Evolutionary conservation across 2,797 vertebrate species (phyloP).

Genomic region (Pyrrhura leucotis): DNA sequence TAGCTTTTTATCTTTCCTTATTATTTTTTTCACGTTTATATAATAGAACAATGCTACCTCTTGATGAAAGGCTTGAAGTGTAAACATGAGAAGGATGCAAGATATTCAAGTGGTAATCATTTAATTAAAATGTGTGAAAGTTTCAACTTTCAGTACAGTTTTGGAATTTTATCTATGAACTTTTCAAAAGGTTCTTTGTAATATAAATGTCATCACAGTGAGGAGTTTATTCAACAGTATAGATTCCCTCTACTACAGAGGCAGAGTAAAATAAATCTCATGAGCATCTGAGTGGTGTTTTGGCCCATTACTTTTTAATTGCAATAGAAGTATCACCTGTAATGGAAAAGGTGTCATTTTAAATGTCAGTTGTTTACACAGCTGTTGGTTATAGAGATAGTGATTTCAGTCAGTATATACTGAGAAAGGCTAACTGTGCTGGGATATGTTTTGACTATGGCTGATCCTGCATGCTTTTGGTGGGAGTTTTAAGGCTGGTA

Average conservation of each 20-base stretch:
- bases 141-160: background rate
- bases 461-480: background rate
- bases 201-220: background rate
- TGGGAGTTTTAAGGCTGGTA: background rate
- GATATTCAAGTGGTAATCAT: background rate
- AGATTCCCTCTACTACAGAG: background rate
- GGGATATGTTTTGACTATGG: background rate
- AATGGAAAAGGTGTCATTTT: background rate
- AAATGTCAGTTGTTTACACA: background rate
- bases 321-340: background rate
- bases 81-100: background rate
- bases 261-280: background rate
- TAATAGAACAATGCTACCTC: background rate
- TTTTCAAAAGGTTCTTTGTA: background rate
- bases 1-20: background rate
- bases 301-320: background rate
- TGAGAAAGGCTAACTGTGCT: background rate
- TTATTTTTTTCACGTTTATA: background rate
- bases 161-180: background rate
- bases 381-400: background rate
- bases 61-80: background rate
- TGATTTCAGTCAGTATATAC: background rate
- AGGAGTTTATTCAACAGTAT: background rate
- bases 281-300: background rate
- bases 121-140: background rate